Evolutionary conservation across 2,888 invertebrate species (phyloP), one percentile per base, ranked within the genome.

Genomic region (Hirtodrosophila duncani): DNA sequence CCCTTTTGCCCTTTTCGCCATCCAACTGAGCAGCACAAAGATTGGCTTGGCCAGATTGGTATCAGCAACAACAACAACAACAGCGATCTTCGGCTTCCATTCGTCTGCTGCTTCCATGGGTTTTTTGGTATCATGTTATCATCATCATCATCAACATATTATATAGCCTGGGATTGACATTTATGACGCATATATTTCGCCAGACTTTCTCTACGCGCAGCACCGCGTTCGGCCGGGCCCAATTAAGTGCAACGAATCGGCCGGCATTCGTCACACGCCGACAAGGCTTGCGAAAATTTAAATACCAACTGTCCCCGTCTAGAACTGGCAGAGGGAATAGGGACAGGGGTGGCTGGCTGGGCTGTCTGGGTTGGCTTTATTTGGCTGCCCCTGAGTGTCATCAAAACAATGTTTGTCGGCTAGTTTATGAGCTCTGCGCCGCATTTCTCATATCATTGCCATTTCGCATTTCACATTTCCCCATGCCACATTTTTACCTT

Each of bases 391-490:
- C 81, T 68, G 64, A 81, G 75, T 78, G 74, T 75, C 75, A 75
- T 75, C 75, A 75, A 69, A 81, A 75, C 75, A 75, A 72, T 77
- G 74, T 75, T 75, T 74, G 67, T 44, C 67, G 56, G 67, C 42
- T 77, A 78, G 79, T 77, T 77, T 77, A 77, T 81, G 81, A 74
- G 77, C 65, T n/a, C n/a, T 72, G 68, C 49, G 68, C 44, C 62
- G 67, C 65, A 71, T 56, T 70, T 65, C 61, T 44, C 55, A 63
- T 38, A 38, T 51, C 61, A 66, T 51, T 53, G 42, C 52, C 36
- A 59, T 52, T 52, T 60, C 48, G 26, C 29, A 49, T 59, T 45
- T 57, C 36, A 27, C 36, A 34, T 41, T 30, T 49, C 29, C 27
- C 11, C 44, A 30, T 24, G 43, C 36, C 27, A 21, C 45, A 5